A percentile compares a stretch with the other conserved stretches of the same genome.
phyloP scores from a whole-genome alignment of 2,888 invertebrate genomes.

The Beris morrisii region DNA sequence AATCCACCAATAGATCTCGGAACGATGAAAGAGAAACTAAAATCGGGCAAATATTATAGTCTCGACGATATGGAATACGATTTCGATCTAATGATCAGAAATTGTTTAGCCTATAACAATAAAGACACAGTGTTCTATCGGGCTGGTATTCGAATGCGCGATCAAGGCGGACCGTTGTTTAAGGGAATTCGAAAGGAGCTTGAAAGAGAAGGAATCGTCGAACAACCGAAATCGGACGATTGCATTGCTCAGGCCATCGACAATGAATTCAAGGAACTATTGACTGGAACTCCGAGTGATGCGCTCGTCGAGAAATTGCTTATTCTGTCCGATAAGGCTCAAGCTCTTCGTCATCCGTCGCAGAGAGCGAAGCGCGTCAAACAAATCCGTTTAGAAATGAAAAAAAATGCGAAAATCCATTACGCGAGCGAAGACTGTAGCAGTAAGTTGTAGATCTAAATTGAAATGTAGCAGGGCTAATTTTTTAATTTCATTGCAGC shows the following conservation, averaged over 20 bases:
- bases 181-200: conserved; percentile 77
- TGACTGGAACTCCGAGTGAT: conserved; percentile 50
- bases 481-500: conserved; percentile 11
- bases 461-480: not conserved
- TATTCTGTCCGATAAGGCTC: conserved; percentile 65
- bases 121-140: conserved; percentile 94
- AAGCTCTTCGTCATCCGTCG: conserved; percentile 62
- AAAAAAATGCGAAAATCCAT: conserved; percentile 58
- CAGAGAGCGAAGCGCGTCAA: conserved; percentile 63
- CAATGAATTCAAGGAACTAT: conserved; percentile 58
- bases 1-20: conserved; percentile 86
- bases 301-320: conserved; percentile 58
- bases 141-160: conserved; percentile 85
- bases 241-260: conserved; percentile 62
- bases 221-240: conserved; percentile 55
- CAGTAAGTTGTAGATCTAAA: conserved; percentile 12
- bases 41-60: conserved; percentile 66
- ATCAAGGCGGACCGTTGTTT: conserved; percentile 81
- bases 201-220: conserved; percentile 52
- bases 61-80: conserved; percentile 83
- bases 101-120: conserved; percentile 93
- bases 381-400: conserved; percentile 62
- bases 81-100: conserved; percentile 93
- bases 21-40: conserved; percentile 83
- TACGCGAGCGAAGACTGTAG: conserved; percentile 42